phyloP scores from a whole-genome alignment of 2,113 vertebrate species.

The Ciconia boyciana region DNA sequence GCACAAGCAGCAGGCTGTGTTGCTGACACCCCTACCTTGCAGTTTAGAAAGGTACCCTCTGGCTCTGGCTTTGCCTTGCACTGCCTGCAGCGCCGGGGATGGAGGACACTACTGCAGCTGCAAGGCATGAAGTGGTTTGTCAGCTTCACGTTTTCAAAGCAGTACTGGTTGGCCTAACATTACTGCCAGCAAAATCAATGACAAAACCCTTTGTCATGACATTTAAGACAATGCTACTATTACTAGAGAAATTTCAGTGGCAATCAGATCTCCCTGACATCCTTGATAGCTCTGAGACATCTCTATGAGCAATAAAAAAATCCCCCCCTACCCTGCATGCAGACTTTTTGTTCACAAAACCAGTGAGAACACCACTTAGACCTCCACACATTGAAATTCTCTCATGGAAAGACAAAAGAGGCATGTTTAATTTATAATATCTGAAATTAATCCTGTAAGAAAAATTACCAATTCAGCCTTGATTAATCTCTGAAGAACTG shows the following conservation, averaged over 20 bases:
- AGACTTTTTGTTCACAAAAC: neutral
- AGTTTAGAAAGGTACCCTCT: neutral
- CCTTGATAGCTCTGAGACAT: neutral
- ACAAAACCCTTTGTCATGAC: neutral
- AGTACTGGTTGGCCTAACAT: neutral
- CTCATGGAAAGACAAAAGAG: neutral
- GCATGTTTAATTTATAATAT: neutral
- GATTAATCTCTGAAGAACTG: neutral
- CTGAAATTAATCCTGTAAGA: neutral
- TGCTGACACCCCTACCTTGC: neutral
- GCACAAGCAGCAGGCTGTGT: neutral
- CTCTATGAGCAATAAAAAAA: neutral
- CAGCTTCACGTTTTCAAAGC: neutral
- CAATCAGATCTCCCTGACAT: neutral
- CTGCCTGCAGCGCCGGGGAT: accelerated
- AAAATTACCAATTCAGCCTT: neutral
- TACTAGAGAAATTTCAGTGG: neutral
- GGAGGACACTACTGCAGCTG: neutral
- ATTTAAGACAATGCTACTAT: neutral
- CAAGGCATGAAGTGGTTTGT: neutral
- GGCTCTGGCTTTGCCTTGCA: neutral
- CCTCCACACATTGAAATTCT: neutral
- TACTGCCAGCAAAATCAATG: neutral
- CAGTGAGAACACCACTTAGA: neutral
- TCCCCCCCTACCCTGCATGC: neutral